Percentiles rank a stretch among this genome's conserved stretches.
Conservation (phyloP, 2,797 vertebrate species). For the Spinus pinus region DNA sequence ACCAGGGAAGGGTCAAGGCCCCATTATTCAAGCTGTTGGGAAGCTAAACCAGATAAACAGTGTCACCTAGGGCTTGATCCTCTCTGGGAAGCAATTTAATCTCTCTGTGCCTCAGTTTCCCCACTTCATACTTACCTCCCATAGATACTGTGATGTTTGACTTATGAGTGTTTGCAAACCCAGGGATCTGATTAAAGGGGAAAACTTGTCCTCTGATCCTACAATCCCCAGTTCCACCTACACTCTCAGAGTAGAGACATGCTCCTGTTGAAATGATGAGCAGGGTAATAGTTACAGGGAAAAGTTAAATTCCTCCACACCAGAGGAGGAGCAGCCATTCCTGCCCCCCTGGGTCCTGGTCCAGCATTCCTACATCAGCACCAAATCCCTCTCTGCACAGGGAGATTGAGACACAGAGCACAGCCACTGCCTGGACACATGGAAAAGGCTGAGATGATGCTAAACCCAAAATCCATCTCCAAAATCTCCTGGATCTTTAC, state of each 20-base stretch:
- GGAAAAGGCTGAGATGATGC: background rate
- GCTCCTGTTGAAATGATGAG: background rate
- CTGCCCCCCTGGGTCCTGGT: background rate
- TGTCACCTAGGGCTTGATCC: background rate
- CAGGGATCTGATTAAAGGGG: background rate
- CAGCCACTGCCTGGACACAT: background rate
- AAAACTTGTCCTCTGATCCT: background rate
- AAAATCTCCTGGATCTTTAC: background rate
- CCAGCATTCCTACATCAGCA: background rate
- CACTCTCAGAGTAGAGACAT: background rate
- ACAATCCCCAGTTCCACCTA: background rate
- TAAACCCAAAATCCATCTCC: background rate
- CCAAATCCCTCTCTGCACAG: background rate
- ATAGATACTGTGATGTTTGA: background rate
- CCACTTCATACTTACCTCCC: background rate
- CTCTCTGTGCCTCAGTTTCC: background rate
- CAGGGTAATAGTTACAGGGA: background rate
- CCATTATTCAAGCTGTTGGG: background rate
- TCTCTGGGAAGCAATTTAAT: background rate
- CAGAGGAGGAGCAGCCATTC: background rate
- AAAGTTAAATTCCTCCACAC: background rate
- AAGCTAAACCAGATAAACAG: background rate
- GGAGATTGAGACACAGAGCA: background rate
- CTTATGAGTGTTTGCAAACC: slow-evolving; percentile 4
- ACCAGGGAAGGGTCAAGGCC: background rate